Base-by-base conservation (phyloP, 2,797 vertebrate species). In the Alfaro cultratus region DNA sequence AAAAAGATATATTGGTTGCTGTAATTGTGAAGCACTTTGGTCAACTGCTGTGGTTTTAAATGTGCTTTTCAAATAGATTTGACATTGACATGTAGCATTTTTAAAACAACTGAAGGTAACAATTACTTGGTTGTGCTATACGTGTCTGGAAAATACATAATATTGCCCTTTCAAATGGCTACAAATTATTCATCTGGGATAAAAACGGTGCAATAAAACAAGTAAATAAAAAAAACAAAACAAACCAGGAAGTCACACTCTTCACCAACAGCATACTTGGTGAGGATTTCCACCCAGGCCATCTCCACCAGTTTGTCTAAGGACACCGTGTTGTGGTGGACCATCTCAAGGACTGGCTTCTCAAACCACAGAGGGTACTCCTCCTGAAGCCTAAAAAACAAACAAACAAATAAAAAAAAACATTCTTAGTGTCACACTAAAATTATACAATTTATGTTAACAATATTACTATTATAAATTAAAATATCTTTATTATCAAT, bases 351-450 rank as follows among this genome's bases (percentile, higher is more conserved):
- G 67, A 99, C 97, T 1, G 97, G 97, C 84, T 98, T 99, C 94
- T 99, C 98, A 93, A 99, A 99, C 99, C 99, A 99, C 75, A 92
- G 86, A 5, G 97, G 97, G 91, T 98, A 99, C 86, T 99, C 99
- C 91, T 99, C 99, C 91, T 98, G 97, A 87, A 99, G 96, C 86
- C 99, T 99, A 83, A 75, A 77, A 11, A 79, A n/a, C n/a, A n/a
- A 1, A 88, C 5, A 18, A 1, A 85, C 13, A 6, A 83, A 73
- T 75, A 10, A 78, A 3, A 87, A 7, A 29, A 4, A 85, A 15
- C 39, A 75, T 11, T 0, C 10, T 41, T 8, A 68, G 41, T 36
- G 10, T 29, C 34, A n/a, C 2, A 45, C 4, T 46, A 6, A 62
- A 76, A 76, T 31, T 13, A 76, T 8, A 62, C 1, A 34, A 39